phyloP scores from a whole-genome alignment of 2,888 invertebrate genomes.

The Drosophila subquinaria region DNA sequence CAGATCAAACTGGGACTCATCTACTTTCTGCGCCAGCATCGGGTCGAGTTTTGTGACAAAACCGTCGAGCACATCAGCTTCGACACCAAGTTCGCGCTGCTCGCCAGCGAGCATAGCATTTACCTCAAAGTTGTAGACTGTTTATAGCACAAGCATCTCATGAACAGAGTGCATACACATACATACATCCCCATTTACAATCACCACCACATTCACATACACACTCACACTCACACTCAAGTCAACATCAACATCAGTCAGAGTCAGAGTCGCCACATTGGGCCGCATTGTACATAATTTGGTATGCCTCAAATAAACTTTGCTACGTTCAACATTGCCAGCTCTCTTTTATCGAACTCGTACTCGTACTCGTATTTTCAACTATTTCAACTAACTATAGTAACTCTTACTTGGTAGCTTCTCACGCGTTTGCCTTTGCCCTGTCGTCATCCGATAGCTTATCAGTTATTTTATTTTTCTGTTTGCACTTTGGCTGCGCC shows the following conservation, averaged over 20 bases:
- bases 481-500: slow-evolving; percentile 30
- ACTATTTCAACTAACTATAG: neutral
- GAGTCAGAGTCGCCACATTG: slow-evolving; percentile 4
- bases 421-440: neutral
- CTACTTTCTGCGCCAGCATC: slow-evolving; percentile 82
- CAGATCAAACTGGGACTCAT: slow-evolving; percentile 84
- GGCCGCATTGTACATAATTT: slow-evolving; percentile 45
- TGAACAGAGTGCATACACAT: slow-evolving; percentile 2
- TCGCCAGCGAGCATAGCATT: slow-evolving; percentile 78
- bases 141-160: slow-evolving; percentile 54
- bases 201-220: slow-evolving; percentile 5
- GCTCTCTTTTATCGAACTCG: slow-evolving; percentile 22
- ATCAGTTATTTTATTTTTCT: slow-evolving; percentile 29
- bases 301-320: slow-evolving; percentile 61
- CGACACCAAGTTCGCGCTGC: slow-evolving; percentile 78
- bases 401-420: neutral
- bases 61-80: slow-evolving; percentile 79
- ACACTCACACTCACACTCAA: slow-evolving; percentile 6
- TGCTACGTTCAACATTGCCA: slow-evolving; percentile 24
- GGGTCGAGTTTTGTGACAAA: slow-evolving; percentile 77
- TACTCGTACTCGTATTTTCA: slow-evolving; percentile 4
- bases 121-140: slow-evolving; percentile 79
- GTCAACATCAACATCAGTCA: slow-evolving; percentile 10
- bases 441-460: slow-evolving; percentile 50
- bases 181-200: neutral